These are phyloP conservation scores for Pagrus major DNA, from an alignment of 2,113 vertebrate species.

Conservation along the genomic window DNA sequence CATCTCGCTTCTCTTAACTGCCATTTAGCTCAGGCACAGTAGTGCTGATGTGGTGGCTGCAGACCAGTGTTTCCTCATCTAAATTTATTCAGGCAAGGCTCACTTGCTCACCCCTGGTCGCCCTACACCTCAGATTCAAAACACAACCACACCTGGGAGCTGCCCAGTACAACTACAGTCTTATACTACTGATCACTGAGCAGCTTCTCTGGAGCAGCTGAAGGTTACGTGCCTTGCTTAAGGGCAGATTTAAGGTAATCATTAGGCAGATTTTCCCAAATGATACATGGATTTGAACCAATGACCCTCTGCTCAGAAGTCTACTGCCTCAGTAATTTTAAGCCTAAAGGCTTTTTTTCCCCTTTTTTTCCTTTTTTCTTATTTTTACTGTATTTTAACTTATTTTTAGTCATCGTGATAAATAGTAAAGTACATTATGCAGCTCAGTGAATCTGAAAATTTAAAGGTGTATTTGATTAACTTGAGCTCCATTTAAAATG, in stretches of 20 bases:
- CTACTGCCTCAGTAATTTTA: conserved; percentile 2
- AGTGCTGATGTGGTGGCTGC: conserved; percentile 60
- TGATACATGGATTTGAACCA: conserved; percentile 46
- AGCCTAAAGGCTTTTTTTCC: conserved; percentile 14
- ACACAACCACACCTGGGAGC: conserved; percentile 32
- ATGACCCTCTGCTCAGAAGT: conserved; percentile 34
- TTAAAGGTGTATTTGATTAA: background rate
- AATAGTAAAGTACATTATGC: background rate
- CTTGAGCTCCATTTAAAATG: conserved; percentile 1
- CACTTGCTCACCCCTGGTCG: conserved; percentile 31
- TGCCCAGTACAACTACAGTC: conserved; percentile 31
- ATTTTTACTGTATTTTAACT: background rate
- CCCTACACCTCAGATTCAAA: conserved; percentile 30
- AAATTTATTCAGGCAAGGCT: conserved; percentile 46
- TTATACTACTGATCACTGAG: conserved; percentile 34
- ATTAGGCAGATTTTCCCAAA: conserved; percentile 50
- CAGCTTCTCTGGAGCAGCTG: conserved; percentile 33
- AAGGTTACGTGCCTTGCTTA: conserved; percentile 53
- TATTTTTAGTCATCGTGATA: background rate
- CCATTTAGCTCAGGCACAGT: conserved; percentile 57
- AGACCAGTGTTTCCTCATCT: conserved; percentile 47
- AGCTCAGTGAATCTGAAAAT: background rate
- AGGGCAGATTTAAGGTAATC: conserved; percentile 61
- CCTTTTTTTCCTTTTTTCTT: too few species aligned
- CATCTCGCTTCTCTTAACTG: conserved; percentile 55